A percentile compares a stretch with the other conserved stretches of the same genome.
These are phyloP conservation scores for Penaeus monodon DNA, from an alignment of 2,888 invertebrate species.

Conservation along the genomic window DNA sequence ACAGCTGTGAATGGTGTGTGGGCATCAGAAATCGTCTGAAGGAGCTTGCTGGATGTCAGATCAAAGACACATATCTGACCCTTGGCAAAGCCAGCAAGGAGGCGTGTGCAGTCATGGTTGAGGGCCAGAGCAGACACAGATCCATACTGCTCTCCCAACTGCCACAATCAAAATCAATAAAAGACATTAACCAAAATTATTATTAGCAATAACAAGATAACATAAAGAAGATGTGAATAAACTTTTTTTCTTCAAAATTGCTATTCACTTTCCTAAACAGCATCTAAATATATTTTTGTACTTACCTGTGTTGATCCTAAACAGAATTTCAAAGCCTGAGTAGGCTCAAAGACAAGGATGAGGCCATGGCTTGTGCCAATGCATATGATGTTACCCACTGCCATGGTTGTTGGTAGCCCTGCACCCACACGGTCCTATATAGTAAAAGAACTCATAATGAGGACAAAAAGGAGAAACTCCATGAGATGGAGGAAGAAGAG, in stretches of 20 bases:
- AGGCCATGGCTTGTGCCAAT: slow-evolving; percentile 95
- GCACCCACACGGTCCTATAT: slow-evolving; percentile 87
- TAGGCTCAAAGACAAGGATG: slow-evolving; percentile 85
- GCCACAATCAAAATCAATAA: slow-evolving; percentile 66
- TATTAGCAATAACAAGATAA: too few species aligned
- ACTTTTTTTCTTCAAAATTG: too few species aligned
- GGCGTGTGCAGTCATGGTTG: slow-evolving; percentile 80
- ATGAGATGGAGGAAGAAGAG: neutral
- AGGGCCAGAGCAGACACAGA: slow-evolving; percentile 71
- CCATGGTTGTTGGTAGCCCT: slow-evolving; percentile 84
- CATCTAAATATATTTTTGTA: neutral
- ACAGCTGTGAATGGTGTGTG: slow-evolving; percentile 88
- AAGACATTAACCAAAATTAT: neutral
- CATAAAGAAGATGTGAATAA: too few species aligned
- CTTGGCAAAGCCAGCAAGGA: slow-evolving; percentile 84
- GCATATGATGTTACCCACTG: slow-evolving; percentile 74
- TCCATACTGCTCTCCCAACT: slow-evolving; percentile 73
- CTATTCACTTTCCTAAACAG: neutral
- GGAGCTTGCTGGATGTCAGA: slow-evolving; percentile 80
- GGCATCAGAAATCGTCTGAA: slow-evolving; percentile 80
- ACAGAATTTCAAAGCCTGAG: slow-evolving; percentile 92
- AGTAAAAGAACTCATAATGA: slow-evolving; percentile 5
- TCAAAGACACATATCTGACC: slow-evolving; percentile 94
- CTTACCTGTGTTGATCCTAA: slow-evolving; percentile 71
- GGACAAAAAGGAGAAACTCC: neutral